A percentile compares a stretch with the other conserved stretches of the same genome.
These are phyloP conservation scores for Yasuhikotakia modesta DNA, from an alignment of 2,797 vertebrate genomes.

Conservation along the genomic window DNA sequence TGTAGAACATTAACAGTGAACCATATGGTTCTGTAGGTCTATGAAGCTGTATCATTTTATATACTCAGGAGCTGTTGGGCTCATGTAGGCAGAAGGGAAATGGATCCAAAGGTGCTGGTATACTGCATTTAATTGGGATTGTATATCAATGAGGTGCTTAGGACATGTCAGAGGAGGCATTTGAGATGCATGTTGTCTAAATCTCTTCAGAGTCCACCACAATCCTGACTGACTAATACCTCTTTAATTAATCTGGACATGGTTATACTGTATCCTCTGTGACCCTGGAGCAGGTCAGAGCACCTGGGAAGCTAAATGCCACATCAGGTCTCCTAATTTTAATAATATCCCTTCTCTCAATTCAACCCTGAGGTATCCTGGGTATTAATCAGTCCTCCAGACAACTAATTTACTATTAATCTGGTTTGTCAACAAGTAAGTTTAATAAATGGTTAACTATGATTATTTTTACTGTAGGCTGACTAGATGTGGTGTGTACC, in stretches of 20 bases:
- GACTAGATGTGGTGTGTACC: neutral
- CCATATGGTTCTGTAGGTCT: too few species aligned
- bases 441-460: conserved; percentile 59
- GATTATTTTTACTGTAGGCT: neutral
- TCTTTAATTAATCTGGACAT: conserved; percentile 70
- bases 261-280: conserved; percentile 52
- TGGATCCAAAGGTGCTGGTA: conserved; percentile 16
- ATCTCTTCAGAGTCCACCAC: conserved; percentile 51
- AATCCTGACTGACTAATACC: conserved; percentile 64
- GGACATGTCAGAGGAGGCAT: conserved; percentile 43
- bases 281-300: conserved; percentile 51
- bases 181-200: conserved; percentile 52
- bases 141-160: neutral
- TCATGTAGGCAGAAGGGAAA: conserved; percentile 25
- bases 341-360: conserved; percentile 34
- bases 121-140: conserved; percentile 50
- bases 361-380: conserved; percentile 66
- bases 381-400: conserved; percentile 68
- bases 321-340: conserved; percentile 4
- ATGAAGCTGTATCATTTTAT: too few species aligned
- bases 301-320: conserved; percentile 18
- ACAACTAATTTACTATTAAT: conserved; percentile 70
- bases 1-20: too few species aligned
- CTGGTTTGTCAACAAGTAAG: conserved; percentile 64
- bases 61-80: neutral